Evolutionary conservation across 1,140 invertebrate genomes (phyloP), one percentile per base, ranked within the genome.

Genomic region (Galleria mellonella): DNA sequence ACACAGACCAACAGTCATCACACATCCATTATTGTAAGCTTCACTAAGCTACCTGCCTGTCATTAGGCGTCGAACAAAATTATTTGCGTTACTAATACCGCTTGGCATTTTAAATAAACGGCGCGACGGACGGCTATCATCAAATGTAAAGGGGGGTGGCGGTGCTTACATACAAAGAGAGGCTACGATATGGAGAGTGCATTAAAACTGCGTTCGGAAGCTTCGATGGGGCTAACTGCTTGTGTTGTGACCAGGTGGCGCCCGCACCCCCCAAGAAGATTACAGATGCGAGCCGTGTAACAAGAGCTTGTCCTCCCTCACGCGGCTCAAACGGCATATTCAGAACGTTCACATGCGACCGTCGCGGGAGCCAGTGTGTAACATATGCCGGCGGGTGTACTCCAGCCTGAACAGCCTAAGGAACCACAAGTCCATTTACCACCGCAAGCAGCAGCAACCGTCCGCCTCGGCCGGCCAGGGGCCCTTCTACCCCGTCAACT

Each of bases 401-500:
- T 94, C 93, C 87, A 94, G 93, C 75, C 89, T 95, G 67, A 95
- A 94, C 88, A 94, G 92, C 73, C 89, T 95, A 54, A 89, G 94
- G 67, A 94, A 94, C 88, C 94, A 95, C 89, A 95, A 94, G 90
- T 94, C 93, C 84, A 94, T 94, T 88, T 94, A 94, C 83, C 94
- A 95, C 87, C 90, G 92, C 72, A 92, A 92, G 75, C 89, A 89
- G 76, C 88, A 87, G 56, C 61, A 71, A 63, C 74, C 81, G 49
- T 52, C 66, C 58, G 72, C 47, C 41, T 39, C 55, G 45, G 51
- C 42, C 62, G 73, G 61, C 67, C 83, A 43, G 72, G 78, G 39
- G 64, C 87, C 67, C 58, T 88, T 67, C 79, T 87, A 51, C 86
- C 85, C 66, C 57, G 88, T 86, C 85, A 89, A 75, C 70, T 89